These are phyloP conservation scores for Proterorhinus semilunaris DNA, from an alignment of 2,113 vertebrate species.

Conservation along the genomic window DNA sequence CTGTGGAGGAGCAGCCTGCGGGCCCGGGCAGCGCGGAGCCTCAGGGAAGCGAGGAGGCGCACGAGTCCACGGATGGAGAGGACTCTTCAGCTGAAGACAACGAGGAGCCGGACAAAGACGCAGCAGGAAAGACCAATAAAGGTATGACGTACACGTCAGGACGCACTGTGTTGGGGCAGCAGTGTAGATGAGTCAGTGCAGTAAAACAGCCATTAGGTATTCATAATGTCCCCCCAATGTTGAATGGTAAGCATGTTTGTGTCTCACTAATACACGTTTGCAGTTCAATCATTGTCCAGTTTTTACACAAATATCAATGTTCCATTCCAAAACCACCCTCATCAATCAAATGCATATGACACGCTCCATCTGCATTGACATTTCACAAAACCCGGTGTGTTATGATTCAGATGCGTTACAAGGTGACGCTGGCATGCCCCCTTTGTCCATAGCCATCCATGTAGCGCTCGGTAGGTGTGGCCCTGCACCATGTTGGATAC, in stretches of 20 bases:
- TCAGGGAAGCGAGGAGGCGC: slow-evolving; percentile 82
- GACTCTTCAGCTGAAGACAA: slow-evolving; percentile 89
- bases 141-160: slow-evolving; percentile 71
- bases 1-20: slow-evolving; percentile 81
- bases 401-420: background rate
- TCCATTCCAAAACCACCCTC: too few species aligned
- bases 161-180: background rate
- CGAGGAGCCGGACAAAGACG: slow-evolving; percentile 85
- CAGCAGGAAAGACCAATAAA: slow-evolving; percentile 82
- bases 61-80: slow-evolving; percentile 87
- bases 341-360: background rate
- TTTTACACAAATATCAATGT: too few species aligned
- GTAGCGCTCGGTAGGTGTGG: slow-evolving; percentile 76
- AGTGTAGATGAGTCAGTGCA: background rate
- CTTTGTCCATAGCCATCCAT: background rate
- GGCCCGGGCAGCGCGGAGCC: slow-evolving; percentile 85
- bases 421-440: background rate
- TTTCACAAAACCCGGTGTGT: background rate
- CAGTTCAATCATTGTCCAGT: too few species aligned
- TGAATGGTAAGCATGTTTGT: too few species aligned
- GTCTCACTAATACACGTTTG: too few species aligned
- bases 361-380: background rate
- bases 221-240: background rate
- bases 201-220: background rate
- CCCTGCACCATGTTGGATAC: slow-evolving; percentile 82